A percentile compares a stretch with the other conserved stretches of the same genome.
phyloP scores from a whole-genome alignment of 2,888 invertebrate genomes.

The Cataglyphis cursor region DNA sequence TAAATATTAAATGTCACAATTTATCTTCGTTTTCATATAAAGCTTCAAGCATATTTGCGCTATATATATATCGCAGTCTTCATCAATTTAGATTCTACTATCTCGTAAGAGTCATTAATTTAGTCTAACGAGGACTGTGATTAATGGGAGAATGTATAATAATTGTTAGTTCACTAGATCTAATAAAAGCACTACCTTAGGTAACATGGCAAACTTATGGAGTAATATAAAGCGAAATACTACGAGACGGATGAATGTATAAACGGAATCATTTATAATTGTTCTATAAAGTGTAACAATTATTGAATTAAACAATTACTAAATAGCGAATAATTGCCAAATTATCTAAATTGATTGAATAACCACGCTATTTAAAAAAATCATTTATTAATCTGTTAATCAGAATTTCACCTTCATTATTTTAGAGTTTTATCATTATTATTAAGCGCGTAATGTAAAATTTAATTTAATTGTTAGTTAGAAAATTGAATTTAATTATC shows the following conservation, averaged over 20 bases:
- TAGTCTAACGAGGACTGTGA: constrained; percentile 53
- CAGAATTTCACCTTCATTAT: neutral
- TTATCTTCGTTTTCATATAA: constrained; percentile 46
- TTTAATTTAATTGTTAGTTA: neutral
- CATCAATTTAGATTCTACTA: constrained; percentile 53
- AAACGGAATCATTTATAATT: constrained; percentile 8
- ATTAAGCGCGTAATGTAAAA: neutral
- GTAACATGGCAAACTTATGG: constrained; percentile 39
- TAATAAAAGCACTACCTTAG: constrained; percentile 23
- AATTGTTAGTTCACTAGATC: constrained; percentile 49
- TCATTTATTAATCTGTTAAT: neutral
- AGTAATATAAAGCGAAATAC: constrained; percentile 31
- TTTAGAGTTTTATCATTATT: neutral
- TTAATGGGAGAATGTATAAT: constrained; percentile 46
- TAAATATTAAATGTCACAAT: constrained; percentile 45
- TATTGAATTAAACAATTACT: neutral
- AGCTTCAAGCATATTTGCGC: constrained; percentile 39
- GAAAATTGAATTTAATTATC: too few relatives aligned
- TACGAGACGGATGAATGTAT: neutral
- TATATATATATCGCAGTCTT: constrained; percentile 36
- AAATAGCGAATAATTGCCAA: constrained; percentile 6
- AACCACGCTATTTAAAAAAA: neutral
- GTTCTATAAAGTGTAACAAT: neutral
- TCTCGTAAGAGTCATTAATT: constrained; percentile 58
- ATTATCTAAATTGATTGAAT: constrained; percentile 5